A percentile compares a stretch with the other conserved stretches of the same genome.
These are phyloP conservation scores for Leptonema lineaticorne DNA, from an alignment of 1,140 invertebrate genomes.

Conservation along the genomic window DNA sequence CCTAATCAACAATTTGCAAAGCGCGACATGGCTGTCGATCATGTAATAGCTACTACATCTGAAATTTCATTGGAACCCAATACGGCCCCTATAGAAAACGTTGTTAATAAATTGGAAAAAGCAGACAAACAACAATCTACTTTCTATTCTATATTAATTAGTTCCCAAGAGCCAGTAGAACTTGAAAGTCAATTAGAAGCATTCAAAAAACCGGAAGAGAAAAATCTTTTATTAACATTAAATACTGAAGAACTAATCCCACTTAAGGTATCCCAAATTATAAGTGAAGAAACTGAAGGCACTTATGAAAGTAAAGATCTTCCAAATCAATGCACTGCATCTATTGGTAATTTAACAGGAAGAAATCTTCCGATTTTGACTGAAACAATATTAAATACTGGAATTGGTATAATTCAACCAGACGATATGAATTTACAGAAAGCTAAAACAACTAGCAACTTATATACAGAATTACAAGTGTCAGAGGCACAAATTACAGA, in stretches of 20 bases:
- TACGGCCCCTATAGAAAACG: conserved; percentile 23
- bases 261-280: conserved; percentile 35
- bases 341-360: conserved; percentile 25
- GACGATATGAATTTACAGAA: conserved; percentile 29
- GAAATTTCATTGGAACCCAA: conserved; percentile 29
- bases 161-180: conserved; percentile 32
- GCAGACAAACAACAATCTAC: conserved; percentile 31
- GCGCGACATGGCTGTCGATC: conserved; percentile 32
- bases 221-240: conserved; percentile 29
- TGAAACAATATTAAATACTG: conserved; percentile 32
- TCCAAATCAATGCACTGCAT: conserved; percentile 19
- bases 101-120: conserved; percentile 25
- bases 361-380: conserved; percentile 31
- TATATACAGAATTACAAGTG: conserved; percentile 25
- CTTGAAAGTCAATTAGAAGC: conserved; percentile 42
- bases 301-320: conserved; percentile 11
- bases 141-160: conserved; percentile 28
- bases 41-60: conserved; percentile 31
- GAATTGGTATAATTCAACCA: conserved; percentile 26
- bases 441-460: conserved; percentile 24
- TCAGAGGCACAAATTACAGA: conserved; percentile 46
- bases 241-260: conserved; percentile 28
- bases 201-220: conserved; percentile 42
- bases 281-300: conserved; percentile 33
- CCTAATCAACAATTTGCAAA: conserved; percentile 44